phyloP scores from a whole-genome alignment of 2,797 vertebrate species.

The Diglossa cyanea region DNA sequence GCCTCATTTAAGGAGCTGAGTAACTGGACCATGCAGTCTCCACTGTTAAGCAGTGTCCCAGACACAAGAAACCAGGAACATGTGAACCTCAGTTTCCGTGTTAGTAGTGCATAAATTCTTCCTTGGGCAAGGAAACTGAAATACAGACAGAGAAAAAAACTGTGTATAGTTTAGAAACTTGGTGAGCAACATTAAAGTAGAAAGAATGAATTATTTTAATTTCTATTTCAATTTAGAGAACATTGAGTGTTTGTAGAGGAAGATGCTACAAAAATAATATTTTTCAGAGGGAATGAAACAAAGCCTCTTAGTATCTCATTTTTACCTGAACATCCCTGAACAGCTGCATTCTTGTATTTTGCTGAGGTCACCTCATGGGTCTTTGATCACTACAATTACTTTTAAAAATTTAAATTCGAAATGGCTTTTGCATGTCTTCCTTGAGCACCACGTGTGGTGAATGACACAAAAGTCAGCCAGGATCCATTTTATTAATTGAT shows the following conservation, averaged over 20 bases:
- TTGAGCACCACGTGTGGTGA: not conserved
- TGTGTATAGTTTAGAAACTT: not conserved
- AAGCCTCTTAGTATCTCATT: not conserved
- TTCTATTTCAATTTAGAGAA: not conserved
- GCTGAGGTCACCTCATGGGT: not conserved
- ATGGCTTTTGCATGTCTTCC: conserved; percentile 32
- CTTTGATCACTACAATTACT: not conserved
- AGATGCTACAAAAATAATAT: not conserved
- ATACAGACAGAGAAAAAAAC: not conserved
- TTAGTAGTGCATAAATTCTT: not conserved
- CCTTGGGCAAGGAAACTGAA: not conserved
- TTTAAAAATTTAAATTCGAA: conserved; percentile 29
- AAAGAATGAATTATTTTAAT: not conserved
- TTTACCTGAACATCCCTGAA: not conserved
- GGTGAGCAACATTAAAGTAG: not conserved
- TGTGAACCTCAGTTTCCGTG: not conserved
- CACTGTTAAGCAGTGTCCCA: not conserved
- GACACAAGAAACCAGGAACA: not conserved
- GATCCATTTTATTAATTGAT: conserved; percentile 40
- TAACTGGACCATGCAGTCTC: not conserved
- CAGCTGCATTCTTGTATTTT: not conserved
- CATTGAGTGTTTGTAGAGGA: not conserved
- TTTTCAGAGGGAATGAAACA: not conserved
- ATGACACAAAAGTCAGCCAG: conserved; percentile 1
- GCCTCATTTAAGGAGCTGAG: not conserved